Percentiles rank a stretch among this genome's conserved stretches.
Evolutionary conservation across 2,113 vertebrate species (phyloP).

Genomic region (Rhineura floridana): DNA sequence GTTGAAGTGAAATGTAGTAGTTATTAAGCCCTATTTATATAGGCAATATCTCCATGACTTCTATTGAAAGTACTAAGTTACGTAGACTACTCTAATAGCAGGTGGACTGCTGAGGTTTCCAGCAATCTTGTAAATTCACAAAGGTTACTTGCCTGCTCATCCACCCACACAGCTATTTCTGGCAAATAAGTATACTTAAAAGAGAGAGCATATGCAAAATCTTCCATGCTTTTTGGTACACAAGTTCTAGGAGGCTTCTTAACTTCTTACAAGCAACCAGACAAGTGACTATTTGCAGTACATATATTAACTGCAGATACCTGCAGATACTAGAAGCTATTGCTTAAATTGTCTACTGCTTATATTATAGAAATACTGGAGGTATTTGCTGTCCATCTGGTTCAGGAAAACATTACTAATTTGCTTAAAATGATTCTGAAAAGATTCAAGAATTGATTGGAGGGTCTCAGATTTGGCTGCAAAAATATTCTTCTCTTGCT

Average conservation of each 20-base stretch:
- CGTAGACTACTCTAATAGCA: too few species aligned
- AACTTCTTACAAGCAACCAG: neutral
- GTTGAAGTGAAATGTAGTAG: neutral
- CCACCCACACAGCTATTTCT: neutral
- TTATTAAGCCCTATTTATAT: neutral
- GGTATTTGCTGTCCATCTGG: neutral
- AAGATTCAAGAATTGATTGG: neutral
- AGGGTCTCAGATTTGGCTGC: neutral
- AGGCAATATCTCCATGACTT: neutral
- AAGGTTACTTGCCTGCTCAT: neutral
- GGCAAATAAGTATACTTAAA: neutral
- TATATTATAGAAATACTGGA: conserved; percentile 36
- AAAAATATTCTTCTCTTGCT: neutral
- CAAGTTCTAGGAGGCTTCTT: neutral
- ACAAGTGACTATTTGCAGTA: too few species aligned
- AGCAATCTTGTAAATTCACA: neutral
- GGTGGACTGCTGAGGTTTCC: neutral
- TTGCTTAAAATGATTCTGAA: neutral
- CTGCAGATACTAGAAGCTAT: neutral
- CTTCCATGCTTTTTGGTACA: neutral
- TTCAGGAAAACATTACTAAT: neutral
- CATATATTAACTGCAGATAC: neutral
- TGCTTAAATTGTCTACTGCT: neutral
- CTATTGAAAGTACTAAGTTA: neutral
- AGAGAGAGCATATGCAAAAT: neutral